Evolutionary conservation across 2,888 invertebrate species (phyloP), one percentile per base, ranked within the genome.

Genomic region (Julus scanicus): DNA sequence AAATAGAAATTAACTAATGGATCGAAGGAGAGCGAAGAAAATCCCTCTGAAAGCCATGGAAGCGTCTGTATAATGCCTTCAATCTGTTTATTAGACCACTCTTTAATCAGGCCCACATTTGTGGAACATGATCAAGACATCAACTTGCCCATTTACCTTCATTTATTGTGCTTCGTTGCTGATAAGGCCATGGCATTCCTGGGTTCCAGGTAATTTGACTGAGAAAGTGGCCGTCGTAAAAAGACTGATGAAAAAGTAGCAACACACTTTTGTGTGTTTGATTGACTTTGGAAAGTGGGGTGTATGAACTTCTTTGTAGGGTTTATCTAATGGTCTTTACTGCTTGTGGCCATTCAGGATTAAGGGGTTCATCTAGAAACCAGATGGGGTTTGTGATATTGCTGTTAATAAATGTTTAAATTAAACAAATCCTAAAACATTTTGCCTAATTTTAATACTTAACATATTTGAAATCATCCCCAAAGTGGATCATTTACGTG

Each of bases 1-100:
- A 63, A 63, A 63, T 63, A 63, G 63, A 63, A 63, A 63, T 63
- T 63, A 63, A 63, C 63, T 63, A 63, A 63, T 63, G 63, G 20
- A 20, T 63, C 63, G 63, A 20, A 63, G 63, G 17, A 63, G 63
- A 63, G 63, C 63, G 63, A n/a, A 63, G 63, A 63, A 63, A 63
- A 63, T 20, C 63, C 63, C 20, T 63, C 20, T 4, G 63, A 63
- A 63, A 63, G 63, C 63, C 63, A 63, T 63, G 63, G 20, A 63
- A 63, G 63, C 20, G 63, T 63, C 63, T 63, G 20, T 20, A 9
- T 63, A 63, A 63, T 63, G 63, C 63, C 63, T 63, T 20, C 63
- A 63, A 63, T 63, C 63, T 63, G 63, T 63, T 53, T 63, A 63
- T 63, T 63, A 63, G 20, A 63, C 63, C 63, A 20, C 63, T 9